Percentiles rank a stretch among this genome's conserved stretches.
Evolutionary conservation across 2,797 vertebrate genomes (phyloP).

Genomic region (Chanos chanos): DNA sequence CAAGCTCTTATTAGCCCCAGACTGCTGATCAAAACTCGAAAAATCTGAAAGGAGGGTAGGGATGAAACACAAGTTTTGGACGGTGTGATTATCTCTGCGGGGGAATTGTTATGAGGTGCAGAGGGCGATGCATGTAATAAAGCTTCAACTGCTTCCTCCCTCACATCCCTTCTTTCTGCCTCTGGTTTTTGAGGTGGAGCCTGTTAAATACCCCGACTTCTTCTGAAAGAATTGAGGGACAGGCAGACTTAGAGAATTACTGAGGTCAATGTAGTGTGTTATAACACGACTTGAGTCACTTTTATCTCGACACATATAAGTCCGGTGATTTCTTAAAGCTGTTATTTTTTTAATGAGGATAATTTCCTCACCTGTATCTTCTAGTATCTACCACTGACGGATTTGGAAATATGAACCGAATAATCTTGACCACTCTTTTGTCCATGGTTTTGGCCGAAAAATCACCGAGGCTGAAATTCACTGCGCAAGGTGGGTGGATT

Average conservation of each 20-base stretch:
- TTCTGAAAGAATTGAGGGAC: slow-evolving; percentile 47
- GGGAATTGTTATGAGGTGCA: neutral
- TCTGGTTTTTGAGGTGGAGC: slow-evolving; percentile 67
- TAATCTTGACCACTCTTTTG: slow-evolving; percentile 59
- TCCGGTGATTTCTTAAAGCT: neutral
- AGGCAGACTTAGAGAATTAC: slow-evolving; percentile 39
- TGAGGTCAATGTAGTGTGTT: slow-evolving; percentile 10
- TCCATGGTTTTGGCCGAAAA: slow-evolving; percentile 60
- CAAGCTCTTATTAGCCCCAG: no score
- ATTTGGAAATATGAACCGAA: slow-evolving; percentile 59
- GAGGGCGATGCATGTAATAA: no score
- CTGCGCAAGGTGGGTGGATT: slow-evolving; percentile 70
- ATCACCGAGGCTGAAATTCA: slow-evolving; percentile 75
- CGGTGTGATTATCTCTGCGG: no score
- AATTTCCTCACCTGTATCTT: neutral
- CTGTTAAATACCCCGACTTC: slow-evolving; percentile 56
- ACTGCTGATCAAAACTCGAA: no score
- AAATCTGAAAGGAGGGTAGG: no score
- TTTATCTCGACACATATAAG: slow-evolving; percentile 1
- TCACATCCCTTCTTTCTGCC: slow-evolving; percentile 34
- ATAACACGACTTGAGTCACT: slow-evolving; percentile 8
- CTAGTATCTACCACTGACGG: neutral
- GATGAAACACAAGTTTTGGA: no score
- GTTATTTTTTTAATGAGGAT: neutral
- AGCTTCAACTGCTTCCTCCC: no score